These are phyloP conservation scores for Cylindroiulus punctatus DNA, from an alignment of 2,888 invertebrate species.

Conservation along the genomic window DNA sequence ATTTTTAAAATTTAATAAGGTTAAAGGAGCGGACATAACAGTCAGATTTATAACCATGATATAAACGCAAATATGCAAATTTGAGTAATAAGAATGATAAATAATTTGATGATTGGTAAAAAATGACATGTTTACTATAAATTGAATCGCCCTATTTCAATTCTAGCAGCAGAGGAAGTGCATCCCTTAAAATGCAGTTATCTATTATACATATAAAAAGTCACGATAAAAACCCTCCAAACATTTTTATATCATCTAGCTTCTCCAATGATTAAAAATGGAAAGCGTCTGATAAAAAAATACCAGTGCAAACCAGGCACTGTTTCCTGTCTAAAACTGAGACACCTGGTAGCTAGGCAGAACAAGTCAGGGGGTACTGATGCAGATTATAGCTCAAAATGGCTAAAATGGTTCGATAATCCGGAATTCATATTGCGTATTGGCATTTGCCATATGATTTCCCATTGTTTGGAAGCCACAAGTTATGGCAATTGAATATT, in stretches of 20 bases:
- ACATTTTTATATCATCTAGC: not conserved
- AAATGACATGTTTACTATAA: not conserved
- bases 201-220: not conserved
- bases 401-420: not conserved
- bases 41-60: not conserved
- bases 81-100: no score
- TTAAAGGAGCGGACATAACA: not conserved
- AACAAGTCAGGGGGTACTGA: not conserved
- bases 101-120: no score
- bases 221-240: not conserved
- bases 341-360: not conserved
- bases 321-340: not conserved
- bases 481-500: constrained; percentile 43
- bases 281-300: not conserved
- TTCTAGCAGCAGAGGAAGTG: constrained; percentile 24
- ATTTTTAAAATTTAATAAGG: not conserved
- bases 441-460: not conserved
- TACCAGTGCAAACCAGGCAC: not conserved
- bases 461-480: constrained; percentile 27
- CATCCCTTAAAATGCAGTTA: not conserved
- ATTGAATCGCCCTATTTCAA: not conserved
- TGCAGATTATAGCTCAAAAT: not conserved
- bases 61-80: not conserved
- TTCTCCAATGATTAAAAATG: not conserved
- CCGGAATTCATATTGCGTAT: not conserved